Evolutionary conservation across 2,797 vertebrate species (phyloP).

Genomic region (Myiotriccus ornatus): DNA sequence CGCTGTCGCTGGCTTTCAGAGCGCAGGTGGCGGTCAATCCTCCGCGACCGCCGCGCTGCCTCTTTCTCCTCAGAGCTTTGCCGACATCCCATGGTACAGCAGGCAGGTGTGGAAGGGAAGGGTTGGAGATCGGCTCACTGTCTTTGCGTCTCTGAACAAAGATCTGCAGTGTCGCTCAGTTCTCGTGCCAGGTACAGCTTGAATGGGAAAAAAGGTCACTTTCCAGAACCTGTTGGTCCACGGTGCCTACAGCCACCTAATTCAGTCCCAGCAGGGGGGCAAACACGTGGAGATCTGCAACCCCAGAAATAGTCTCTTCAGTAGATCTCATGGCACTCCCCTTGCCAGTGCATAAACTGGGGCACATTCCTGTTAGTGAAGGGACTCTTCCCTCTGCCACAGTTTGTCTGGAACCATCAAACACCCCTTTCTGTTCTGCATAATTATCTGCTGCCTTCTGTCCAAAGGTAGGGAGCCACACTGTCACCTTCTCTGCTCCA

Average conservation of each 20-base stretch:
- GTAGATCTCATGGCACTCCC: conserved; percentile 71
- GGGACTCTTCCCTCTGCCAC: conserved; percentile 50
- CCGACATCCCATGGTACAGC: conserved; percentile 98
- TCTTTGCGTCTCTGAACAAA: not conserved
- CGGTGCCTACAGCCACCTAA: conserved; percentile 4
- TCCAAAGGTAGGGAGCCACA: conserved; percentile 47
- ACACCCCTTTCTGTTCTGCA: conserved; percentile 43
- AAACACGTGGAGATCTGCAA: conserved; percentile 33
- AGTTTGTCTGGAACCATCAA: conserved; percentile 22
- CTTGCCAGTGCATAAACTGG: conserved; percentile 32
- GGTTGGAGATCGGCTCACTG: conserved; percentile 18
- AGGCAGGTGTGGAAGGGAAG: conserved; percentile 44
- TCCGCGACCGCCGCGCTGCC: conserved; percentile 94
- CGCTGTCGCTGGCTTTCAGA: conserved; percentile 97
- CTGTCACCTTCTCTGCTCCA: conserved; percentile 8
- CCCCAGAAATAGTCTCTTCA: conserved; percentile 63
- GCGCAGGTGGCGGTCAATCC: conserved; percentile 98
- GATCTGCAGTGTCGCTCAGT: not conserved
- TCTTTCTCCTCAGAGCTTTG: conserved; percentile 99
- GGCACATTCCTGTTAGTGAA: conserved; percentile 67
- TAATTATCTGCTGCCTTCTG: conserved; percentile 66
- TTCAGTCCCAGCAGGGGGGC: conserved; percentile 43
- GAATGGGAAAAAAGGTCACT: not conserved
- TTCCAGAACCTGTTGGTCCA: not conserved
- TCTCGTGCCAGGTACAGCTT: not conserved